Evolutionary conservation across 2,888 invertebrate genomes (phyloP).

Genomic region (Melinaea menophilus): DNA sequence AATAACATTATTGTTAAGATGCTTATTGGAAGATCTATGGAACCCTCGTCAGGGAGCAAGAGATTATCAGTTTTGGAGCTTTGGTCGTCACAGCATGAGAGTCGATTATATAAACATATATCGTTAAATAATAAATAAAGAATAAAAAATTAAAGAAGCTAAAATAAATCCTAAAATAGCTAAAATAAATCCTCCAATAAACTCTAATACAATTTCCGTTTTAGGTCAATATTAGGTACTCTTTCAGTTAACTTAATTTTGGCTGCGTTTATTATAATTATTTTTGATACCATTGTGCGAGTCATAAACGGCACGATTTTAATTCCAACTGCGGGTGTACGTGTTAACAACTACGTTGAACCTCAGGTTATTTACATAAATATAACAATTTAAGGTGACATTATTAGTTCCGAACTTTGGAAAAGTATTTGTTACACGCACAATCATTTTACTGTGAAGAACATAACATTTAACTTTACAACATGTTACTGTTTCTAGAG

Average conservation of each 20-base stretch:
- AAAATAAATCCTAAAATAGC: too few species aligned
- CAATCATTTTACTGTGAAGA: background rate
- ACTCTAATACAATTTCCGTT: constrained; percentile 6
- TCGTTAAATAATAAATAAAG: too few species aligned
- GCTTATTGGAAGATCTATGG: too few species aligned
- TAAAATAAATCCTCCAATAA: too few species aligned
- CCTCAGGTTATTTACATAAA: constrained; percentile 57
- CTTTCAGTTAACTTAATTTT: background rate
- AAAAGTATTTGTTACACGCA: constrained; percentile 23
- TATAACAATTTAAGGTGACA: constrained; percentile 57
- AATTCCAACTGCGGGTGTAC: constrained; percentile 52
- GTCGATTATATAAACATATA: too few species aligned
- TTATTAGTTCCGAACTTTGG: constrained; percentile 46
- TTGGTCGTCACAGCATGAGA: too few species aligned
- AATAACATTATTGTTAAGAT: too few species aligned
- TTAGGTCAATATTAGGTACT: constrained; percentile 14
- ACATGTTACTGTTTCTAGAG: too few species aligned
- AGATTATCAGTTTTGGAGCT: too few species aligned
- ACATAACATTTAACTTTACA: background rate
- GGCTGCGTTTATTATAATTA: constrained; percentile 1
- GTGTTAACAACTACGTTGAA: constrained; percentile 52
- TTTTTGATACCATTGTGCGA: constrained; percentile 25
- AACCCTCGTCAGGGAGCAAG: too few species aligned
- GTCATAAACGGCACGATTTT: constrained; percentile 66
- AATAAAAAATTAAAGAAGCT: too few species aligned